Evolutionary conservation across 2,888 invertebrate genomes (phyloP).

Genomic region (Eulithis testata): DNA sequence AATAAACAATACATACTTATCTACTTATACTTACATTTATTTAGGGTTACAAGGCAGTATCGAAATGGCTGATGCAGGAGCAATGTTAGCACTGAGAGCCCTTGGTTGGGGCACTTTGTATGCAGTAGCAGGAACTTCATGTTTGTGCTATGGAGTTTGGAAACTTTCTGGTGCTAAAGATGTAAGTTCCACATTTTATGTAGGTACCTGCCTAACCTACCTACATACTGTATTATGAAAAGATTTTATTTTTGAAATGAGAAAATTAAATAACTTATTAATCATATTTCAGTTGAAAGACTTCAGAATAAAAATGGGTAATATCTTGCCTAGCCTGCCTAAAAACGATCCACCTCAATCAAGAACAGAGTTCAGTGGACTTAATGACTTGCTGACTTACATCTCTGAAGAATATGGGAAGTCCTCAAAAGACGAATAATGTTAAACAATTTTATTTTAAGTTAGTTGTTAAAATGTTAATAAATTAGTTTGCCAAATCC

Average conservation of each 20-base stretch:
- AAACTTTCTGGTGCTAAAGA: slow-evolving; percentile 94
- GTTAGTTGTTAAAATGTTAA: slow-evolving; percentile 15
- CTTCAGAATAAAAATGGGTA: slow-evolving; percentile 92
- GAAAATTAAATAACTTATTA: not conserved
- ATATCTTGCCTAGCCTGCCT: slow-evolving; percentile 89
- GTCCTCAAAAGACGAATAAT: slow-evolving; percentile 51
- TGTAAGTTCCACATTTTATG: slow-evolving; percentile 80
- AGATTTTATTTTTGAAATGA: no score
- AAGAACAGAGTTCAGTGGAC: slow-evolving; percentile 93
- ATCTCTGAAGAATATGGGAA: slow-evolving; percentile 85
- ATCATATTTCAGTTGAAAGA: slow-evolving; percentile 87
- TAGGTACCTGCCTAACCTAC: no score
- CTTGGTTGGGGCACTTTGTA: slow-evolving; percentile 95
- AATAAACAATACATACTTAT: no score
- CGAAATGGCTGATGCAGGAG: slow-evolving; percentile 90
- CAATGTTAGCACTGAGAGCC: slow-evolving; percentile 91
- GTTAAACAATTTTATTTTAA: slow-evolving; percentile 11
- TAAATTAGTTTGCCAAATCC: slow-evolving; percentile 85
- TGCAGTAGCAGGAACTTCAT: slow-evolving; percentile 93
- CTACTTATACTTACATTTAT: not conserved
- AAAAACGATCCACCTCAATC: slow-evolving; percentile 91
- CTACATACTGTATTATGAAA: no score
- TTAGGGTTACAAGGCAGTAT: slow-evolving; percentile 83
- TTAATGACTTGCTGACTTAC: slow-evolving; percentile 94
- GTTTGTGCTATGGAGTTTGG: slow-evolving; percentile 93